Percentiles rank a stretch among this genome's conserved stretches.
phyloP scores from a whole-genome alignment of 1,140 invertebrate genomes.

The Brachionus angularis region DNA sequence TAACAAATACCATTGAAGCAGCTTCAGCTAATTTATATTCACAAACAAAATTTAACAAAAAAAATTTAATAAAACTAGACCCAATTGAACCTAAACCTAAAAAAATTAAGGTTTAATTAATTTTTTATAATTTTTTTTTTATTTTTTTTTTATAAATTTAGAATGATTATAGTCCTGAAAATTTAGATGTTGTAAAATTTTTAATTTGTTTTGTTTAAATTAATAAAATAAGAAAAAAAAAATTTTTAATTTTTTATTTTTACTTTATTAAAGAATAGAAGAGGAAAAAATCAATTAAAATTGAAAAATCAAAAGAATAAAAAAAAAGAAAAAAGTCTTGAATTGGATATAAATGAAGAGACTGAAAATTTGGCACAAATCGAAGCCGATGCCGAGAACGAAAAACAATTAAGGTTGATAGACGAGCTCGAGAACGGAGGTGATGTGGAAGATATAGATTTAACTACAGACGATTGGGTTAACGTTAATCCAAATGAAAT shows the following conservation, averaged over 20 bases:
- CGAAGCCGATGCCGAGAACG: slow-evolving; percentile 37
- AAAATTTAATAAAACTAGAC: neutral
- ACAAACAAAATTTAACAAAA: neutral
- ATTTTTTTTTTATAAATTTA: too few species aligned
- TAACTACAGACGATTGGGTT: slow-evolving; percentile 37
- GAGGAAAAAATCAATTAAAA: neutral
- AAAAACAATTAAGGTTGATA: slow-evolving; percentile 35
- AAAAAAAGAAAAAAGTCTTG: slow-evolving; percentile 28
- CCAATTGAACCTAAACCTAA: too few species aligned
- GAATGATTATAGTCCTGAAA: too few species aligned
- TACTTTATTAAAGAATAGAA: neutral
- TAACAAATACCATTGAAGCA: neutral
- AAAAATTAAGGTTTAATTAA: too few species aligned
- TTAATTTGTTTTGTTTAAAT: too few species aligned
- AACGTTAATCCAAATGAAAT: slow-evolving; percentile 43
- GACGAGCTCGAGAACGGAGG: slow-evolving; percentile 33
- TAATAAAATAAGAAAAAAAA: neutral
- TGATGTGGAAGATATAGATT: slow-evolving; percentile 39
- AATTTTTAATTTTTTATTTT: neutral
- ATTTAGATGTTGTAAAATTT: too few species aligned
- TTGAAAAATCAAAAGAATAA: neutral
- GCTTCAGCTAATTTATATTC: slow-evolving; percentile 17
- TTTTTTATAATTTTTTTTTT: too few species aligned
- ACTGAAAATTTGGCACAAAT: slow-evolving; percentile 20
- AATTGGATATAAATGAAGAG: slow-evolving; percentile 24